Evolutionary conservation across 2,113 vertebrate species (phyloP).

Genomic region (Anguilla japonica): DNA sequence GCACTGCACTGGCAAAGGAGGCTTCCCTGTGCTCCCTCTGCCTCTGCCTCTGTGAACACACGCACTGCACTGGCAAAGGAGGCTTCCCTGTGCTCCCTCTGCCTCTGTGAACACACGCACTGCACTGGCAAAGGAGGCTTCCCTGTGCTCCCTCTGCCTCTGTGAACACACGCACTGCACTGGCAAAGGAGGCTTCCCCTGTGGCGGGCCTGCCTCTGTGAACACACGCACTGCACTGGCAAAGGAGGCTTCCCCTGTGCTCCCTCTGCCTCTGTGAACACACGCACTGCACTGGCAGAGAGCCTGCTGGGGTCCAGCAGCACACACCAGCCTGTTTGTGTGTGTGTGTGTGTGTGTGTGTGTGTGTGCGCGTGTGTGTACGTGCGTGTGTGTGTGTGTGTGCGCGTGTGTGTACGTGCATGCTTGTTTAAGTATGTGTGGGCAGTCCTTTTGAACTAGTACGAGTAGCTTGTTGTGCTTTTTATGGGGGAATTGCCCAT

Average conservation of each 20-base stretch:
- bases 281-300: background rate
- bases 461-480: background rate
- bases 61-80: slow-evolving; percentile 23
- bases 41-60: too few relatives aligned
- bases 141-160: background rate
- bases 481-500: background rate
- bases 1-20: background rate
- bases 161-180: background rate
- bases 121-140: slow-evolving; percentile 14
- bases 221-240: background rate
- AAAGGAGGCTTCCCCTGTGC: slow-evolving; percentile 16
- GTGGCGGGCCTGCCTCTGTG: background rate
- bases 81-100: background rate
- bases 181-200: slow-evolving; percentile 20
- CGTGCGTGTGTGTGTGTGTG: background rate
- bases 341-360: background rate
- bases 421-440: background rate
- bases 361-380: background rate
- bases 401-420: too few relatives aligned
- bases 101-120: background rate
- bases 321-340: background rate
- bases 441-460: background rate
- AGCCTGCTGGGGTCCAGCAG: background rate
- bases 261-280: too few relatives aligned
- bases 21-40: background rate